Conservation (phyloP, 92 coral and sea anemone species). For the Meandrina meandrites region DNA sequence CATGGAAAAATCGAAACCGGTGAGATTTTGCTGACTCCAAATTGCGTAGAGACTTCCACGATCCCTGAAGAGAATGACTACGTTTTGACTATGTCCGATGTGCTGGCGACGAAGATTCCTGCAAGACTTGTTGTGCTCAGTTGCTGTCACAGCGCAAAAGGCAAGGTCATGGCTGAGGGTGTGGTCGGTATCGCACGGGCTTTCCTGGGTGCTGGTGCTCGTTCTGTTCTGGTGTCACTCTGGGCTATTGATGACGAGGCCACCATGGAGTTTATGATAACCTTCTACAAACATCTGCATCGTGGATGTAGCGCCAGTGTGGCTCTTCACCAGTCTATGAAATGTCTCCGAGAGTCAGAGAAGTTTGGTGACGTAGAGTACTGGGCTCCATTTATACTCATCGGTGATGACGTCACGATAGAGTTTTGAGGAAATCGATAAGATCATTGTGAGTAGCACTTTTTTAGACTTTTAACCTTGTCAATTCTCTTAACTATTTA, state of each 20-base stretch:
- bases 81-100: not conserved
- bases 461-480: too few relatives aligned
- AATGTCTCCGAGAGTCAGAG: too few relatives aligned
- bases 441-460: too few relatives aligned
- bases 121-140: not conserved
- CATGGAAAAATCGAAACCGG: not conserved
- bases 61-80: not conserved
- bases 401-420: too few relatives aligned
- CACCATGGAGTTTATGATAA: slow-evolving; percentile 9
- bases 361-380: too few relatives aligned
- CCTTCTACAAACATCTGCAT: too few relatives aligned
- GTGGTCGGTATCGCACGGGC: slow-evolving; percentile 28
- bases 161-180: slow-evolving; percentile 18
- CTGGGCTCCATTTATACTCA: too few relatives aligned
- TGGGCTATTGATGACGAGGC: slow-evolving; percentile 32
- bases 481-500: too few relatives aligned
- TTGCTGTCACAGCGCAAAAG: not conserved
- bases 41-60: not conserved
- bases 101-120: not conserved
- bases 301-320: too few relatives aligned
- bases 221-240: slow-evolving; percentile 30
- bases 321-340: too few relatives aligned
- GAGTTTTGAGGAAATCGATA: too few relatives aligned
- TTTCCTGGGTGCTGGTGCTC: slow-evolving; percentile 31
- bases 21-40: not conserved